These are phyloP conservation scores for Chymomyza procnemis DNA, from an alignment of 2,888 invertebrate genomes.

Conservation along the genomic window DNA sequence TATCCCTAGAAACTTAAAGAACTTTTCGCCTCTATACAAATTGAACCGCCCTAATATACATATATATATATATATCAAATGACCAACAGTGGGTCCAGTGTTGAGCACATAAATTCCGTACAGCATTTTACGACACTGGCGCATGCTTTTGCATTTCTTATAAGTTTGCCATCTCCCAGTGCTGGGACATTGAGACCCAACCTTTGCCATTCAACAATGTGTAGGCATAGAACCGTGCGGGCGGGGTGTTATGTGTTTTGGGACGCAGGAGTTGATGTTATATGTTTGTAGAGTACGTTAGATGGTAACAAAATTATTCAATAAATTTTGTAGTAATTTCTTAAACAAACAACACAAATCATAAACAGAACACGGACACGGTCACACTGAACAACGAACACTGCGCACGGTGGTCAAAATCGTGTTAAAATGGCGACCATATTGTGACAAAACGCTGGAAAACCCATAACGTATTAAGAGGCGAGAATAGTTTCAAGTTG, in stretches of 20 bases:
- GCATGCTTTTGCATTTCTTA: constrained; percentile 69
- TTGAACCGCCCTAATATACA: no score
- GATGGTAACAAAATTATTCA: constrained; percentile 60
- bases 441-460: no score
- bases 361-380: constrained; percentile 47
- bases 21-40: no score
- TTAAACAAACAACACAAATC: constrained; percentile 69
- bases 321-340: constrained; percentile 73
- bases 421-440: no score
- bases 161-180: constrained; percentile 39
- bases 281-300: neutral
- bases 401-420: no score
- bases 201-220: neutral
- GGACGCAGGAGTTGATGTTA: neutral
- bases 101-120: constrained; percentile 60
- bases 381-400: neutral
- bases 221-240: neutral
- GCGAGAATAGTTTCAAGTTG: no score
- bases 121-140: constrained; percentile 66
- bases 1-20: no score
- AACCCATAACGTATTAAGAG: no score
- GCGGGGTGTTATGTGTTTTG: no score
- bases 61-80: neutral
- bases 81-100: neutral
- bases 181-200: neutral